Evolutionary conservation across 2,113 vertebrate genomes (phyloP).

Genomic region (Chauna torquata): DNA sequence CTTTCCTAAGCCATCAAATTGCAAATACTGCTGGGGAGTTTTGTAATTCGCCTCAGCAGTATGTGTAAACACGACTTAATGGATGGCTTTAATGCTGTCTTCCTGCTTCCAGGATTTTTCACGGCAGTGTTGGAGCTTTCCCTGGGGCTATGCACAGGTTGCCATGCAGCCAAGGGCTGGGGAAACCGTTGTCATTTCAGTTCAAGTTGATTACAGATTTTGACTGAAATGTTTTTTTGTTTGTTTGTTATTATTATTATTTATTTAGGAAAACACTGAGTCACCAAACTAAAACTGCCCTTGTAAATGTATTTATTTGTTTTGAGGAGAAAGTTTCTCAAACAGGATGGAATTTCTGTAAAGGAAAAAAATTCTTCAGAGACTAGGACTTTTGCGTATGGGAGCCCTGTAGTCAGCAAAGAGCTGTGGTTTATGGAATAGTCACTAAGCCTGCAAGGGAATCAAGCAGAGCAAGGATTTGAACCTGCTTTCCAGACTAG

Average conservation of each 20-base stretch:
- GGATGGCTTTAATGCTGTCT: background rate
- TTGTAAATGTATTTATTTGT: background rate
- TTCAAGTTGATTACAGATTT: background rate
- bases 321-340: background rate
- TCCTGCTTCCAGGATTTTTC: constrained; percentile 8
- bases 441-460: background rate
- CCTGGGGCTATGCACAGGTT: background rate
- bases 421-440: background rate
- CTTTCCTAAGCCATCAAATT: background rate
- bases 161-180: background rate
- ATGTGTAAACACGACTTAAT: background rate
- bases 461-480: background rate
- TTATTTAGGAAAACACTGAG: background rate
- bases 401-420: background rate
- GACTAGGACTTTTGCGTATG: background rate
- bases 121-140: background rate
- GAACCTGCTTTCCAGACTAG: background rate
- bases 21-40: background rate
- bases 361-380: background rate
- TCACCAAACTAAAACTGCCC: background rate
- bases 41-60: background rate
- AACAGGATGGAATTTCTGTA: background rate
- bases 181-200: background rate
- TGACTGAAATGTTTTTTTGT: background rate
- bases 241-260: no score